Evolutionary conservation across 2,797 vertebrate genomes (phyloP).

Genomic region (Psittacula echo): DNA sequence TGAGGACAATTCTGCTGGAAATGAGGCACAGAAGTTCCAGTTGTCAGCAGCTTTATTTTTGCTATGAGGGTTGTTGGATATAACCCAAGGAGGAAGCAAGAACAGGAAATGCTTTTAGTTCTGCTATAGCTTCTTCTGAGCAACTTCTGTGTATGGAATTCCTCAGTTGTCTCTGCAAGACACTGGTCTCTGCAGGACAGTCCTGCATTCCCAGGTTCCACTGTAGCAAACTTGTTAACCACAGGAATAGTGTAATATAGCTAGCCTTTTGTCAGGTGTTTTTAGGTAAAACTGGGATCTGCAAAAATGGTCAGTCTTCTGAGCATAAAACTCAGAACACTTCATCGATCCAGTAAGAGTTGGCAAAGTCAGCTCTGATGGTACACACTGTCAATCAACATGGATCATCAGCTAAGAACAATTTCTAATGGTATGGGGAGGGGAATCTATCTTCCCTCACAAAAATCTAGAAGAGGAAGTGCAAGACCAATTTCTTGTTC

Average conservation of each 20-base stretch:
- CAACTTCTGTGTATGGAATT: background rate
- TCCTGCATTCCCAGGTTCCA: background rate
- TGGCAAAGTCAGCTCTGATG: background rate
- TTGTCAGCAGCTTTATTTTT: background rate
- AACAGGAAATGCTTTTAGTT: background rate
- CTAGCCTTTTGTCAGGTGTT: background rate
- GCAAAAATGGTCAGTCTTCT: background rate
- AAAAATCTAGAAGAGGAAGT: background rate
- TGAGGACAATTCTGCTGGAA: background rate
- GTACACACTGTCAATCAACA: background rate
- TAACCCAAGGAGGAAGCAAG: background rate
- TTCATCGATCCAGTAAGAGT: background rate
- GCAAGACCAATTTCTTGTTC: background rate
- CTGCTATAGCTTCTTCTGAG: background rate
- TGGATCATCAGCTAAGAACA: background rate
- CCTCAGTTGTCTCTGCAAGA: background rate
- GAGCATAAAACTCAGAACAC: background rate
- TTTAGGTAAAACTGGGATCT: background rate
- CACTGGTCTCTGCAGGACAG: background rate
- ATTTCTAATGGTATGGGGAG: background rate
- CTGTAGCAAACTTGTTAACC: background rate
- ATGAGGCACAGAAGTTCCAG: background rate
- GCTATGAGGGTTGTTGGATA: background rate
- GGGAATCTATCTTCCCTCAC: background rate
- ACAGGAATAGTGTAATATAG: background rate